Evolutionary conservation across 2,113 vertebrate genomes (phyloP), one percentile per base, ranked within the genome.

Genomic region (Marcusenius ussheri): DNA sequence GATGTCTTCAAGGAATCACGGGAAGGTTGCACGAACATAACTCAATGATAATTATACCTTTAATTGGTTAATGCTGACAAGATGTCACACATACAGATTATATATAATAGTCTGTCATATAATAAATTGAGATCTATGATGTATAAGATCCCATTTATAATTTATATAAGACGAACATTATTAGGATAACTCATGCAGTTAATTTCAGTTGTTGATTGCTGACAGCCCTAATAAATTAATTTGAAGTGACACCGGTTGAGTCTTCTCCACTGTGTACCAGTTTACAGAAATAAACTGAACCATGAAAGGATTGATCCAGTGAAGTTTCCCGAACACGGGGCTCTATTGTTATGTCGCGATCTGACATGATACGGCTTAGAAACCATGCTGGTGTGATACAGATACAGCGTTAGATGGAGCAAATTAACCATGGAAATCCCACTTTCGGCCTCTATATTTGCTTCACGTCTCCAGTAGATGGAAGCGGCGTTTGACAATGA

Each of bases 381-480:
- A 49, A 39, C 58, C n/a, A 70, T 66, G 87, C 49, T 58, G 50
- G 49, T 51, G 83, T 70, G 77, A 47, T 56, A 90, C 93, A 92
- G 93, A 94, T 90, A 93, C n/a, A 93, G 93, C 95, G 93, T 19
- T 93, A 96, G 96, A 96, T 95, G 94, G 95, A 94, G 93, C 93
- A 95, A 94, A 96, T 95, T 96, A 96, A 92, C 92, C 91, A 90
- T 93, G 92, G 87, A 95, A 96, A 96, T 95, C 93, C 95, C 93
- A 92, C 93, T 92, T 94, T 93, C 90, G 91, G 94, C 93, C 94
- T 95, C 88, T 89, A 49, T 21, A 92, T 93, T 92, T 95, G 94
- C 94, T 62, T 93, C 94, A 91, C 94, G 91, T 96, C 95, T 93
- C 91, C 92, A 90, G 31, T 84, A 93, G 93, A 94, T 91, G 94